phyloP scores from a whole-genome alignment of 2,797 vertebrate species.

The Pseudochirops cupreus region DNA sequence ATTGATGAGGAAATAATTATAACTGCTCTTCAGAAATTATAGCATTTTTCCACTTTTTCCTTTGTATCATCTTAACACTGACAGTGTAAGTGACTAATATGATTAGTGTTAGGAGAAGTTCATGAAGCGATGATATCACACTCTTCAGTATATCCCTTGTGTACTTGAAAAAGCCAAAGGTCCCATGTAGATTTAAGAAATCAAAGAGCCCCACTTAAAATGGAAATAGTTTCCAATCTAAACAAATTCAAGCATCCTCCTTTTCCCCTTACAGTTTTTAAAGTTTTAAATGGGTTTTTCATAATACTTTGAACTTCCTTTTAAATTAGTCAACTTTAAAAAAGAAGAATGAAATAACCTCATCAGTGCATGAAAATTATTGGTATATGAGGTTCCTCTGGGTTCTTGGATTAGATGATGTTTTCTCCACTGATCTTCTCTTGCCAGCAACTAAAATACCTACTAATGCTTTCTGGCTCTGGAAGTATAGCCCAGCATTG shows the following conservation, averaged over 20 bases:
- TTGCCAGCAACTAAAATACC: slow-evolving; percentile 84
- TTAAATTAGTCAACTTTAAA: slow-evolving; percentile 74
- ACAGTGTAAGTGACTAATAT: slow-evolving; percentile 81
- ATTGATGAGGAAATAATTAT: slow-evolving; percentile 61
- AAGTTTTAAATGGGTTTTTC: slow-evolving; percentile 81
- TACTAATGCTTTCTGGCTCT: slow-evolving; percentile 85
- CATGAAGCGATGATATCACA: slow-evolving; percentile 83
- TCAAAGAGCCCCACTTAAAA: slow-evolving; percentile 81
- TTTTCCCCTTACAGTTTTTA: slow-evolving; percentile 63
- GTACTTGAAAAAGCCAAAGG: slow-evolving; percentile 82
- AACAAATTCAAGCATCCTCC: slow-evolving; percentile 80
- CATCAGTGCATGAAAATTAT: slow-evolving; percentile 74
- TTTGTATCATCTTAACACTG: slow-evolving; percentile 74
- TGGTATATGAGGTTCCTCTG: slow-evolving; percentile 72
- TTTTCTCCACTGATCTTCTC: slow-evolving; percentile 77
- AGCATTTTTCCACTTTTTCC: slow-evolving; percentile 48
- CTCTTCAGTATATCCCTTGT: slow-evolving; percentile 83
- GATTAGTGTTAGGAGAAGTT: slow-evolving; percentile 83
- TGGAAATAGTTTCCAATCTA: slow-evolving; percentile 80
- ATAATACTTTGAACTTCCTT: slow-evolving; percentile 73
- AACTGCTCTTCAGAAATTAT: slow-evolving; percentile 55
- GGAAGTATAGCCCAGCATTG: slow-evolving; percentile 79
- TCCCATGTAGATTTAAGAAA: slow-evolving; percentile 80
- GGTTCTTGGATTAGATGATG: slow-evolving; percentile 76
- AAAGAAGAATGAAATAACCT: slow-evolving; percentile 66